Evolutionary conservation across 2,113 vertebrate species (phyloP).

Genomic region (Hypanus sabinus): DNA sequence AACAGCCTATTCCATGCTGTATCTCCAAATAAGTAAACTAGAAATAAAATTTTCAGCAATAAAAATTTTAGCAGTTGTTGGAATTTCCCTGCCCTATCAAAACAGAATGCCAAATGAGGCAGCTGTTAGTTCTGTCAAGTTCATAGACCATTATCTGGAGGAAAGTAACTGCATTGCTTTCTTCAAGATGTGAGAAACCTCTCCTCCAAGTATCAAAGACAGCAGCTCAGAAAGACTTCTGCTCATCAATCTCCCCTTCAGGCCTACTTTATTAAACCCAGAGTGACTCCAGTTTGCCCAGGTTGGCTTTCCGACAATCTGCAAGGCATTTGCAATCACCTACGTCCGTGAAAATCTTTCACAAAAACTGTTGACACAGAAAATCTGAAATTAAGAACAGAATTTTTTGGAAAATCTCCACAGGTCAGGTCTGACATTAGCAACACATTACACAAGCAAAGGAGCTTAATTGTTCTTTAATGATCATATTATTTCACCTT

Average conservation of each 20-base stretch:
- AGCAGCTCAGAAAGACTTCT: background rate
- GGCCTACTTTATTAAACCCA: background rate
- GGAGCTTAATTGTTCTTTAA: too few relatives aligned
- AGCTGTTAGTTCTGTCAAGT: background rate
- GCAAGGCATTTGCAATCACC: background rate
- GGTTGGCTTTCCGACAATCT: background rate
- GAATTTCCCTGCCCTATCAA: background rate
- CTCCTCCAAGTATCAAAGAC: background rate
- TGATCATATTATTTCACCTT: too few relatives aligned
- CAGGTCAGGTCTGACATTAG: too few relatives aligned
- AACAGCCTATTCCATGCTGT: too few relatives aligned
- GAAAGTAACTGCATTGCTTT: background rate
- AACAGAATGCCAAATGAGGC: background rate
- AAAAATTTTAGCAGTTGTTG: too few relatives aligned
- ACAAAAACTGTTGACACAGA: too few relatives aligned
- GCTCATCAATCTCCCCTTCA: background rate
- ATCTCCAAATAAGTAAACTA: too few relatives aligned
- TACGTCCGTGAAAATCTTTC: background rate
- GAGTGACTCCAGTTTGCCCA: background rate
- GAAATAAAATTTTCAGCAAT: too few relatives aligned
- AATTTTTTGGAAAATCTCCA: too few relatives aligned
- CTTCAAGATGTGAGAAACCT: background rate
- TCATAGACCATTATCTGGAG: background rate
- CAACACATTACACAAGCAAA: too few relatives aligned
- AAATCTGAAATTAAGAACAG: too few relatives aligned